Evolutionary conservation across 2,888 invertebrate species (phyloP).

Genomic region (Tiliacea citrago): DNA sequence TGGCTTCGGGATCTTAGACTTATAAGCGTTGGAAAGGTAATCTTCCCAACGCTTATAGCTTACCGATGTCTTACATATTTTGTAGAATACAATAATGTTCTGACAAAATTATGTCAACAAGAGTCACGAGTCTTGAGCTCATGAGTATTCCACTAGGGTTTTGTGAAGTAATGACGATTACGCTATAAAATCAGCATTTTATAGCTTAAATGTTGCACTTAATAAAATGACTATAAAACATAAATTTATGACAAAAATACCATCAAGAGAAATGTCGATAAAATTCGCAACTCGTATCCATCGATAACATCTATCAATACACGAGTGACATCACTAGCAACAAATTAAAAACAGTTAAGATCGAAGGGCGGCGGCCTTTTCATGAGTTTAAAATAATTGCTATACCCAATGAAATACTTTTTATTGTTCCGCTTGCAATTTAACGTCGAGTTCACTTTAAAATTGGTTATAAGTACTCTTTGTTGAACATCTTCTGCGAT

Average conservation of each 20-base stretch:
- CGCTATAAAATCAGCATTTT: neutral
- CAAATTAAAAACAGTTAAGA: conserved; percentile 76
- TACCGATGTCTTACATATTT: conserved; percentile 12
- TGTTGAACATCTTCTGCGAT: neutral
- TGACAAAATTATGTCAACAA: neutral
- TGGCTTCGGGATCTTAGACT: conserved; percentile 44
- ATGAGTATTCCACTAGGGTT: neutral
- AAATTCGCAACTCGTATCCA: neutral
- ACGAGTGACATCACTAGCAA: conserved; percentile 68
- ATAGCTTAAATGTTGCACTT: neutral
- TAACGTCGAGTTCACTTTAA: conserved; percentile 24
- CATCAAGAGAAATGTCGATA: neutral
- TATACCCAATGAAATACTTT: conserved; percentile 56
- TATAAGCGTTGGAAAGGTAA: too few relatives aligned
- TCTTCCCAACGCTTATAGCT: conserved; percentile 27
- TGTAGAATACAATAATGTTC: neutral
- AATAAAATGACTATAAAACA: neutral
- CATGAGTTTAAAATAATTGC: conserved; percentile 73
- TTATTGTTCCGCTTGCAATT: conserved; percentile 67
- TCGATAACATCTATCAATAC: conserved; percentile 26
- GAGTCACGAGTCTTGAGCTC: neutral
- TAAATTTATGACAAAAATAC: neutral
- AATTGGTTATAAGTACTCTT: neutral
- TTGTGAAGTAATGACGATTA: neutral
- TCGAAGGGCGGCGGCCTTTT: conserved; percentile 75